Conservation (phyloP, 2,113 vertebrate genomes). For the Lophotis ruficrista region DNA sequence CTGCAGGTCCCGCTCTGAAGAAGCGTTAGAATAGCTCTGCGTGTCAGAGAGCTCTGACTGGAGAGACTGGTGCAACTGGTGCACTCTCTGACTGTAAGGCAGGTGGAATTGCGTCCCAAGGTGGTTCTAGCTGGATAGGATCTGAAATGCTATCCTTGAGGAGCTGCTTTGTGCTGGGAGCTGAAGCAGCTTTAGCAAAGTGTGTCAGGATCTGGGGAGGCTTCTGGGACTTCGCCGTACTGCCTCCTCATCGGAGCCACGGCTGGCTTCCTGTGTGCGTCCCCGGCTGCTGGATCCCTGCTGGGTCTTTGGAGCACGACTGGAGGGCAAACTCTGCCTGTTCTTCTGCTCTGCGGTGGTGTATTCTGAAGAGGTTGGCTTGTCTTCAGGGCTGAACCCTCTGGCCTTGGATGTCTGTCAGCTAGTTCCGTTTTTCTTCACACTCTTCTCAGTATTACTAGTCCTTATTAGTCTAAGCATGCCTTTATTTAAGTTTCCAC, state of each 20-base stretch:
- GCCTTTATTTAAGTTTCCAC: neutral
- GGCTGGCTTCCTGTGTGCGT: too few relatives aligned
- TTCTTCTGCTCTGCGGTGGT: neutral
- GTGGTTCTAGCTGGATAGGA: neutral
- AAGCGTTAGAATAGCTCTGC: neutral
- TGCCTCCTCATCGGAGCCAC: fast-evolving
- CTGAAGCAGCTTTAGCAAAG: neutral
- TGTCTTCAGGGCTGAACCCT: neutral
- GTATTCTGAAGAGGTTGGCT: neutral
- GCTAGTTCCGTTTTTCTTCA: neutral
- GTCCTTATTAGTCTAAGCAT: neutral
- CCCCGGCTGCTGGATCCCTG: neutral
- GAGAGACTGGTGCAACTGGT: neutral
- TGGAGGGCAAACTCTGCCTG: neutral
- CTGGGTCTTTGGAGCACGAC: neutral
- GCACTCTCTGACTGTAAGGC: neutral
- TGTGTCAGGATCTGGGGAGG: neutral
- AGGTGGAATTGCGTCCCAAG: neutral
- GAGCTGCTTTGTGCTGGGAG: neutral
- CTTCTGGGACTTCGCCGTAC: neutral
- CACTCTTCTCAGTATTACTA: neutral
- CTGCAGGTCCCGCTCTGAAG: neutral
- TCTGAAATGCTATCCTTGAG: neutral
- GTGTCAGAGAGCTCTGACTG: neutral
- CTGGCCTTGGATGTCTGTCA: neutral